These are phyloP conservation scores for Meiosimyza decipiens DNA, from an alignment of 2,888 invertebrate species.

Conservation along the genomic window DNA sequence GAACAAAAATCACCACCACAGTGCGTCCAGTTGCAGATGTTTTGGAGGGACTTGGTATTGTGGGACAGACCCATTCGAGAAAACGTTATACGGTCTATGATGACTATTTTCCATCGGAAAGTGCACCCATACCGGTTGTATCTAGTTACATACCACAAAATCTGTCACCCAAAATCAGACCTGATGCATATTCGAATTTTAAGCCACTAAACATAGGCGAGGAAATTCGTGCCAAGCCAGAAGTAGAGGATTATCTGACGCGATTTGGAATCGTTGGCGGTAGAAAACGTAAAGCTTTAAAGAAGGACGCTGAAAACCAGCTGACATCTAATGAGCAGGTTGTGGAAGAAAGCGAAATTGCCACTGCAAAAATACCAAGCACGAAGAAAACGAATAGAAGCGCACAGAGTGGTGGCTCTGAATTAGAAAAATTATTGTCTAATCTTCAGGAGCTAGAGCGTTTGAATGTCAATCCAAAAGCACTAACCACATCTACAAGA, in stretches of 20 bases:
- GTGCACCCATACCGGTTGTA: constrained; percentile 58
- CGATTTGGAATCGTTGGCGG: constrained; percentile 66
- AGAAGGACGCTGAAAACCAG: constrained; percentile 48
- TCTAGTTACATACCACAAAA: constrained; percentile 48
- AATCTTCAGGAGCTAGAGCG: constrained; percentile 65
- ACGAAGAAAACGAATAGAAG: constrained; percentile 39
- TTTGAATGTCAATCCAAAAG: constrained; percentile 50
- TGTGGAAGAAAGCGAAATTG: constrained; percentile 56
- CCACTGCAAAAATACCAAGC: constrained; percentile 53
- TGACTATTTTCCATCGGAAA: constrained; percentile 58
- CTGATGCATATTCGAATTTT: constrained; percentile 64
- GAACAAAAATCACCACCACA: constrained; percentile 46
- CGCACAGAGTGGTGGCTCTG: constrained; percentile 49
- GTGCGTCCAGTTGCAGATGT: constrained; percentile 59
- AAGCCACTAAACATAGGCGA: constrained; percentile 65
- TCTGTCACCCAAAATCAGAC: constrained; percentile 56
- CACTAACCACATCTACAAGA: not conserved
- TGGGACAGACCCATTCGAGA: constrained; percentile 60
- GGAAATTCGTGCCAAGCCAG: constrained; percentile 60
- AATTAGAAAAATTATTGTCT: constrained; percentile 67
- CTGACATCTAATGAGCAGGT: constrained; percentile 50
- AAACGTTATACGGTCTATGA: constrained; percentile 54
- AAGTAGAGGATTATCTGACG: constrained; percentile 64
- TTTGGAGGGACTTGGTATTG: constrained; percentile 59
- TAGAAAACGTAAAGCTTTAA: constrained; percentile 57